phyloP scores from a whole-genome alignment of 2,797 vertebrate species.

The Heterohyrax brucei region DNA sequence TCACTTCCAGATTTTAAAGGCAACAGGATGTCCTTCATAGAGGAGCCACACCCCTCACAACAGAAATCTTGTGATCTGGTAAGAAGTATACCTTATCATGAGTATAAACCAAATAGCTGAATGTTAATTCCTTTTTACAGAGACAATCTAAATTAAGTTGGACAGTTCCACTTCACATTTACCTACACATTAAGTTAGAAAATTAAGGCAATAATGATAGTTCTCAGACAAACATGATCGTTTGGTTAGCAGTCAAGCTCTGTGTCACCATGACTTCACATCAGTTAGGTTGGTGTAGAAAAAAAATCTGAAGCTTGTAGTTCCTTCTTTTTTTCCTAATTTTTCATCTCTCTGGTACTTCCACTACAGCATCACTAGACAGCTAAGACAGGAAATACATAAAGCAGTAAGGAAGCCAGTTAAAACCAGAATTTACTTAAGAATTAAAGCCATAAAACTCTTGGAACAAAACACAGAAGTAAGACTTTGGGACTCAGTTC shows the following conservation, averaged over 20 bases:
- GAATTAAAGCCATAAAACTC: background rate
- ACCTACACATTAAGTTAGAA: background rate
- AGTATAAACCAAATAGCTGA: slow-evolving; percentile 49
- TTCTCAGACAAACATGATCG: slow-evolving; percentile 37
- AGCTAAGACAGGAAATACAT: background rate
- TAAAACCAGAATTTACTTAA: slow-evolving; percentile 55
- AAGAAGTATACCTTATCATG: slow-evolving; percentile 68
- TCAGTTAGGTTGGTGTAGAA: background rate
- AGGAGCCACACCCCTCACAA: slow-evolving; percentile 95
- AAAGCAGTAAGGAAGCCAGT: slow-evolving; percentile 52
- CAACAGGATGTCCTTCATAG: slow-evolving; percentile 95
- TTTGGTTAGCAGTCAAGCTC: too few species aligned
- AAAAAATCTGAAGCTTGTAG: background rate
- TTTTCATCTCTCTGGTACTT: background rate
- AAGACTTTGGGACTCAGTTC: background rate
- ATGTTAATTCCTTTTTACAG: background rate
- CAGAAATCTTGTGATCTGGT: slow-evolving; percentile 97
- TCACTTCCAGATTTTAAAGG: slow-evolving; percentile 93
- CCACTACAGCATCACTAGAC: too few species aligned
- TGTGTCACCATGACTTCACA: too few species aligned
- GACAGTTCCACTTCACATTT: background rate
- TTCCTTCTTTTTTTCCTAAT: slow-evolving; percentile 48
- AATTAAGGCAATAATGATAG: slow-evolving; percentile 52
- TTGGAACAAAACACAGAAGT: background rate
- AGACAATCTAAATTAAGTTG: slow-evolving; percentile 24